Percentiles rank a stretch among this genome's conserved stretches.
These are phyloP conservation scores for Tangachromis dhanisi DNA, from an alignment of 2,113 vertebrate species.

Conservation along the genomic window DNA sequence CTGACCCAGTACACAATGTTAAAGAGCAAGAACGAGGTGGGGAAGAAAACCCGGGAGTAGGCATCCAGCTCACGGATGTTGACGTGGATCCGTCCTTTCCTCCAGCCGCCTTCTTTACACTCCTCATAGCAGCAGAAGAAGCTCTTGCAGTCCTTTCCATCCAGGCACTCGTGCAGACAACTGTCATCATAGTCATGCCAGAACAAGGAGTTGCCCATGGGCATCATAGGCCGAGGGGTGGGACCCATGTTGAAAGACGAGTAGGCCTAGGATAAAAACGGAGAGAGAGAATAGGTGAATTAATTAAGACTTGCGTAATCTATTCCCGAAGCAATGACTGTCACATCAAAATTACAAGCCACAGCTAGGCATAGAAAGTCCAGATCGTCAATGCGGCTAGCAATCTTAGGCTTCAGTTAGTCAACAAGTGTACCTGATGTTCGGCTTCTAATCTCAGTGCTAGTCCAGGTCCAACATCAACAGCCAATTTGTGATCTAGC, in stretches of 20 bases:
- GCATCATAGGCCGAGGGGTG: constrained; percentile 76
- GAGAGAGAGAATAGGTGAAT: neutral
- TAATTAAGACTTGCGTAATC: neutral
- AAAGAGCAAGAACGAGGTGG: constrained; percentile 93
- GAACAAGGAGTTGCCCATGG: constrained; percentile 86
- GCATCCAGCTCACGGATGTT: constrained; percentile 91
- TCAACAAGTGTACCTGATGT: neutral
- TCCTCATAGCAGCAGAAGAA: constrained; percentile 98
- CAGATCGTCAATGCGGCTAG: neutral
- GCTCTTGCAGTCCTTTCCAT: constrained; percentile 95
- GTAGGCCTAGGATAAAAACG: constrained; percentile 76
- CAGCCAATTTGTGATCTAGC: neutral
- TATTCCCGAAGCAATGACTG: neutral
- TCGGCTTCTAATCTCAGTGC: neutral
- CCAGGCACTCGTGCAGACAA: constrained; percentile 89
- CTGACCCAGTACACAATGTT: constrained; percentile 98
- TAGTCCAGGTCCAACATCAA: neutral
- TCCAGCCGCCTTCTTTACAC: constrained; percentile 90
- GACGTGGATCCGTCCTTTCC: constrained; percentile 86
- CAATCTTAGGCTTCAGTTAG: neutral
- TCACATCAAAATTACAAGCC: neutral
- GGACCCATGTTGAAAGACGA: constrained; percentile 82
- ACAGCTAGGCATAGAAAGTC: neutral
- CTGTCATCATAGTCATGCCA: constrained; percentile 94
- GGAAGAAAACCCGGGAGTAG: constrained; percentile 94